phyloP scores from a whole-genome alignment of 2,797 vertebrate species.

The Neosilurus mollespiculum region DNA sequence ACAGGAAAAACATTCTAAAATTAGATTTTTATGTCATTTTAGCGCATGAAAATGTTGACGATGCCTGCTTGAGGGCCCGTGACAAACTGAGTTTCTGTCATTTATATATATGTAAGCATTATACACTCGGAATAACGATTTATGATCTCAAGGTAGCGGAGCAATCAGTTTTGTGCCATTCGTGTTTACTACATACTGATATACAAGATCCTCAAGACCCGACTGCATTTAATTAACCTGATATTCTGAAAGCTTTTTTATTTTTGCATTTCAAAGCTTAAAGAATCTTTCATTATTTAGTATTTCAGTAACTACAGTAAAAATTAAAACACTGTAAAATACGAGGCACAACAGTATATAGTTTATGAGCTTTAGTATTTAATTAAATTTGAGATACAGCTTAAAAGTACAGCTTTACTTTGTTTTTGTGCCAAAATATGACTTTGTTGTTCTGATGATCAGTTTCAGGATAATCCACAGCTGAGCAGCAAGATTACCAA shows the following conservation, averaged over 20 bases:
- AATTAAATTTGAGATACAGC: background rate
- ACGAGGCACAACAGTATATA: background rate
- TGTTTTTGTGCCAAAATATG: background rate
- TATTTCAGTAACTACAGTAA: background rate
- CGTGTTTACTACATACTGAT: too few relatives aligned
- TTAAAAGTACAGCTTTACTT: background rate
- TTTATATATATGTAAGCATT: too few relatives aligned
- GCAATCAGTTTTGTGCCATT: too few relatives aligned
- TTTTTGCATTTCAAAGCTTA: background rate
- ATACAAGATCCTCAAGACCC: too few relatives aligned
- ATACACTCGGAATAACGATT: too few relatives aligned
- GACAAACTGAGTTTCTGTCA: too few relatives aligned
- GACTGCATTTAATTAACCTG: too few relatives aligned
- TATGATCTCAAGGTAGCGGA: too few relatives aligned
- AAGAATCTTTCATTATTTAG: background rate
- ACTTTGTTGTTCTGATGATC: background rate
- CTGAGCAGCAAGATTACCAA: background rate
- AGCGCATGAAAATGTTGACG: too few relatives aligned
- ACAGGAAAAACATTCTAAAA: too few relatives aligned
- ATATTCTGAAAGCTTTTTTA: background rate
- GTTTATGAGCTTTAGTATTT: background rate
- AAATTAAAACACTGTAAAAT: background rate
- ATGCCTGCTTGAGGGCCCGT: too few relatives aligned
- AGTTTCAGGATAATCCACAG: background rate
- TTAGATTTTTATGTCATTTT: too few relatives aligned